Conservation (phyloP, 2,797 vertebrate genomes). For the Neostethus bicornis region DNA sequence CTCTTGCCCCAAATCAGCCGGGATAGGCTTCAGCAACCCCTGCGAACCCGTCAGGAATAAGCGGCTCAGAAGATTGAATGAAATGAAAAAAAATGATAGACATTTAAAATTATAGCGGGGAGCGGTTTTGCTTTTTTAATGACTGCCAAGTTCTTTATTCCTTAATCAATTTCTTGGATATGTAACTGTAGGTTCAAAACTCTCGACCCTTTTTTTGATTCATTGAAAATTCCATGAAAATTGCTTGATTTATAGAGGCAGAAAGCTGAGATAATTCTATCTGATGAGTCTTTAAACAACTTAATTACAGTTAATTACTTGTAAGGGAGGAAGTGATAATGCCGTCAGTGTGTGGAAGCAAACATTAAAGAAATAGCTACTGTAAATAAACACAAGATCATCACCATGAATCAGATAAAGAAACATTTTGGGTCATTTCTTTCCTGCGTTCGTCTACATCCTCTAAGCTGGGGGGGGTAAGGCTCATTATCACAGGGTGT, state of each 20-base stretch:
- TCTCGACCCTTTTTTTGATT: too few relatives aligned
- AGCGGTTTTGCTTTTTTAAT: too few relatives aligned
- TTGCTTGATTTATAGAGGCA: neutral
- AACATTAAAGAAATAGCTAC: slow-evolving; percentile 14
- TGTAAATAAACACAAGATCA: slow-evolving; percentile 13
- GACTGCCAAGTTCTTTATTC: too few relatives aligned
- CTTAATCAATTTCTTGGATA: too few relatives aligned
- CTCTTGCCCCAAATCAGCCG: too few relatives aligned
- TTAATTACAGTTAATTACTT: neutral
- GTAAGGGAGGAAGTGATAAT: neutral
- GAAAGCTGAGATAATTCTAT: slow-evolving; percentile 4
- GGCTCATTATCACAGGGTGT: slow-evolving; percentile 26
- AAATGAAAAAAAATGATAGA: too few relatives aligned
- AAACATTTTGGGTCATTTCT: slow-evolving; percentile 6
- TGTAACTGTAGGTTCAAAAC: too few relatives aligned
- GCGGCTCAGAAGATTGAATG: too few relatives aligned
- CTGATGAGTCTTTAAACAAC: neutral
- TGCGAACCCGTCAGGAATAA: too few relatives aligned
- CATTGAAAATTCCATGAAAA: too few relatives aligned
- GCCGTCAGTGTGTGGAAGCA: slow-evolving; percentile 1
- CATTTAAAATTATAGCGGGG: too few relatives aligned
- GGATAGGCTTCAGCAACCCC: too few relatives aligned
- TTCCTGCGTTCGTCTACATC: slow-evolving; percentile 12
- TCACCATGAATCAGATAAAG: slow-evolving; percentile 16
- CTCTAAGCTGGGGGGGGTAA: slow-evolving; percentile 9